Percentiles rank a stretch among this genome's conserved stretches.
Evolutionary conservation across 2,797 vertebrate species (phyloP).

Genomic region (Steatocranus sp.): DNA sequence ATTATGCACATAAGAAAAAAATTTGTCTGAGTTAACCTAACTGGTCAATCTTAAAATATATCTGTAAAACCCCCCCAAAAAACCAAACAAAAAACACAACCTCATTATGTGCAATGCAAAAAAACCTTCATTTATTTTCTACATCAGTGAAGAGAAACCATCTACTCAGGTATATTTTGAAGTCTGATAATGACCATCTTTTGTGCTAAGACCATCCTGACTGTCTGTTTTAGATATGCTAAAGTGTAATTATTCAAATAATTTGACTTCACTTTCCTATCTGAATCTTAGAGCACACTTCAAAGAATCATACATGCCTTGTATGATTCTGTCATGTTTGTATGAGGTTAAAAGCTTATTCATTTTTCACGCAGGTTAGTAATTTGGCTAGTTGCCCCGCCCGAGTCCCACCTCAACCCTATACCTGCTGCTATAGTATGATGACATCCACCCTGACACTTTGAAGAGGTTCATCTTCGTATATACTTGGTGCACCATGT

Average conservation of each 20-base stretch:
- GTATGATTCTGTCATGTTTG: not conserved
- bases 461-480: not conserved
- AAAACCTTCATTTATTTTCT: not conserved
- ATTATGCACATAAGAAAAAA: not conserved
- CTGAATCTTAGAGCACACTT: slow-evolving; percentile 19
- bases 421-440: not conserved
- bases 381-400: slow-evolving; percentile 59
- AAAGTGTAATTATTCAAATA: slow-evolving; percentile 38
- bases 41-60: not conserved
- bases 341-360: slow-evolving; percentile 44
- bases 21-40: not conserved
- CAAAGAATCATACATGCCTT: slow-evolving; percentile 23
- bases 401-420: not conserved
- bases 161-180: slow-evolving; percentile 14
- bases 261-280: not conserved
- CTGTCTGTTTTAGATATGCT: slow-evolving; percentile 16
- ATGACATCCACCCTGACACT: not conserved
- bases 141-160: not conserved
- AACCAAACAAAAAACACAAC: not conserved
- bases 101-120: not conserved
- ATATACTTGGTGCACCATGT: not conserved
- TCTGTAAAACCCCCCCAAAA: too few species aligned
- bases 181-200: not conserved
- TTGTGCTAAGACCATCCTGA: not conserved
- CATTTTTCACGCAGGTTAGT: slow-evolving; percentile 54